These are phyloP conservation scores for Euclidia mi DNA, from an alignment of 2,888 invertebrate species.

Conservation along the genomic window DNA sequence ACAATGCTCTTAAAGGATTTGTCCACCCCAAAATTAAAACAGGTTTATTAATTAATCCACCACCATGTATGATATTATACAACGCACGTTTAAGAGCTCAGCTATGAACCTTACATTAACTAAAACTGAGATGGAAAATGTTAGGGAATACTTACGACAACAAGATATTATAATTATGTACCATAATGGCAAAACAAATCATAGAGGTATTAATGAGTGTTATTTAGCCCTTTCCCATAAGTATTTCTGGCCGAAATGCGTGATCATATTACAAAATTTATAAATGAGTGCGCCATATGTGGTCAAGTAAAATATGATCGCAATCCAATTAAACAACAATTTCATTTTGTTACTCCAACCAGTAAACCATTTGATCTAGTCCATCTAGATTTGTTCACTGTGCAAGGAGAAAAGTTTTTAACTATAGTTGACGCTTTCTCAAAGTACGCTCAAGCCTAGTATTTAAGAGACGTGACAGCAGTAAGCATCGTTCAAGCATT, in stretches of 20 bases:
- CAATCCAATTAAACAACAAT: slow-evolving; percentile 5
- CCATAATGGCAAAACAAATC: slow-evolving; percentile 16
- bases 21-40: slow-evolving; percentile 9
- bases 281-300: slow-evolving; percentile 10
- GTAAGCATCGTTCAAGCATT: slow-evolving; percentile 38
- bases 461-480: slow-evolving; percentile 32
- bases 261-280: no score
- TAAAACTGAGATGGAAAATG: slow-evolving; percentile 7
- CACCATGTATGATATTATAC: slow-evolving; percentile 11
- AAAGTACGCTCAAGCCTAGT: slow-evolving; percentile 36
- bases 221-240: slow-evolving; percentile 9
- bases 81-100: slow-evolving; percentile 6
- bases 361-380: slow-evolving; percentile 6
- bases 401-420: slow-evolving; percentile 40
- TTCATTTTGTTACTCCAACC: slow-evolving; percentile 4
- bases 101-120: slow-evolving; percentile 5
- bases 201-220: slow-evolving; percentile 16
- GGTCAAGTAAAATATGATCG: slow-evolving; percentile 6
- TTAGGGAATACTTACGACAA: slow-evolving; percentile 9
- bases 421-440: slow-evolving; percentile 35
- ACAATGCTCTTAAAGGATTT: slow-evolving; percentile 6
- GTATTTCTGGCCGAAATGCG: slow-evolving; percentile 13
- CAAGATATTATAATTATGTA: slow-evolving; percentile 9
- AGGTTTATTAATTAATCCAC: neutral
- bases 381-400: slow-evolving; percentile 41